Conservation (phyloP, 2,113 vertebrate species). For the Halcyon malimbica region DNA sequence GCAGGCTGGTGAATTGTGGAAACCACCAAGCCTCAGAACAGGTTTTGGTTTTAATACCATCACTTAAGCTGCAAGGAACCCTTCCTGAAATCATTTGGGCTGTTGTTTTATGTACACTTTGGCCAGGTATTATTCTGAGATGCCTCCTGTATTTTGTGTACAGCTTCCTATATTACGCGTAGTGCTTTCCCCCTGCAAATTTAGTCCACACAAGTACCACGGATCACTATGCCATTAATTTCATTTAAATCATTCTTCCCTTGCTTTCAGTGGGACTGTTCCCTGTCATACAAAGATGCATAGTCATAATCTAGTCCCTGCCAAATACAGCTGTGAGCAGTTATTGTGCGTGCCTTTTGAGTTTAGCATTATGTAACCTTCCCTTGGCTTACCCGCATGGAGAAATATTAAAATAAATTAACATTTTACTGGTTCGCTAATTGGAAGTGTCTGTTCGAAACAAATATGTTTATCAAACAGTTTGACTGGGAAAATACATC, state of each 20-base stretch:
- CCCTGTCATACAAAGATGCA: not conserved
- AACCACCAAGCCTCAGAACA: not conserved
- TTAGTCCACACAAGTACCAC: not conserved
- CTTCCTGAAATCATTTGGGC: not conserved
- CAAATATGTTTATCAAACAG: constrained; percentile 84
- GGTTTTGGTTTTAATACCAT: not conserved
- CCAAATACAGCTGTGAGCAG: constrained; percentile 4
- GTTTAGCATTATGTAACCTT: constrained; percentile 36
- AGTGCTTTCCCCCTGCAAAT: not conserved
- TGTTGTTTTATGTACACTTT: not conserved
- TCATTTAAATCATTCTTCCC: not conserved
- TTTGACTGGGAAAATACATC: constrained; percentile 80
- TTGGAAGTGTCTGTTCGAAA: constrained; percentile 78
- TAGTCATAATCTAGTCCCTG: not conserved
- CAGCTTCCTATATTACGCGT: not conserved
- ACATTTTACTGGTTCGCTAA: constrained; percentile 77
- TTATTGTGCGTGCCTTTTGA: not conserved
- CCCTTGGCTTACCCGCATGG: constrained; percentile 32
- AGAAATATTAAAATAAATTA: constrained; percentile 80
- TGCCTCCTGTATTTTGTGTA: not conserved
- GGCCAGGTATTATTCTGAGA: not conserved
- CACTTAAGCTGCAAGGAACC: not conserved
- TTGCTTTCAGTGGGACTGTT: not conserved
- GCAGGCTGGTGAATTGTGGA: not conserved
- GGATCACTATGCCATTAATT: not conserved